Base-by-base conservation (phyloP, 2,888 invertebrate species). In the Pyrochroa serraticornis region DNA sequence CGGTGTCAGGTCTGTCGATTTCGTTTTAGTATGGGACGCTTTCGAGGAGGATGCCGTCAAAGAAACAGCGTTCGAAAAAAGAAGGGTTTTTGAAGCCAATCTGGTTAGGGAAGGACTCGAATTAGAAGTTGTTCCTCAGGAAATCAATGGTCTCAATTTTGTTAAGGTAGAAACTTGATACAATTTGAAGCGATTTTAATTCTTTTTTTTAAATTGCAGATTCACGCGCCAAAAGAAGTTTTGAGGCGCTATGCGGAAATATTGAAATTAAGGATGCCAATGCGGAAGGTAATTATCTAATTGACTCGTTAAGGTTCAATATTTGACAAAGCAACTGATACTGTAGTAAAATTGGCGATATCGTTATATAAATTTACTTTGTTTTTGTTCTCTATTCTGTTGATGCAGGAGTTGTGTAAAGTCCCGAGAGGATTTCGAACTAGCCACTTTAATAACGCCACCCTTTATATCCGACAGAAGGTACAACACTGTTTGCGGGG, bases 201-300 rank as follows among this genome's bases (percentile, higher is more conserved):
- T 60, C 45, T 48, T 47, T 38, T 30, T 47, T 14, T 46, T 36
- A 36, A 7, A 49, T 81, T 82, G 46, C 74, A 96, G 86, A 86
- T 97, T 58, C 93, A 95, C 79, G 92, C 93, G 0, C 93, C 96
- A 0, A 80, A 86, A 67, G 85, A 90, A 73, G 93, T 96, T 5
- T 80, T 96, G 46, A 84, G 89, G 66, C 85, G 93, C 69, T 96
- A 96, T 79, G 89, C 93, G 59, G 97, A 97, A 80, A 92, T 95
- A 71, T 83, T 96, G 68, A 95, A 96, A 77, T 82, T 96, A 14
- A 85, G 94, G 75, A 89, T 96, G 91, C 95, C 96, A 2, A 96
- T 97, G 93, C 93, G 90, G 84, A 90, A 89, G 83, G 87, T 92
- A 75, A 34, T 39, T 49, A 31, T 33, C 9, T 35, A 50, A 53